Evolutionary conservation across 1,140 invertebrate species (phyloP), one percentile per base, ranked within the genome.

Genomic region (Sarcophaga bullata): DNA sequence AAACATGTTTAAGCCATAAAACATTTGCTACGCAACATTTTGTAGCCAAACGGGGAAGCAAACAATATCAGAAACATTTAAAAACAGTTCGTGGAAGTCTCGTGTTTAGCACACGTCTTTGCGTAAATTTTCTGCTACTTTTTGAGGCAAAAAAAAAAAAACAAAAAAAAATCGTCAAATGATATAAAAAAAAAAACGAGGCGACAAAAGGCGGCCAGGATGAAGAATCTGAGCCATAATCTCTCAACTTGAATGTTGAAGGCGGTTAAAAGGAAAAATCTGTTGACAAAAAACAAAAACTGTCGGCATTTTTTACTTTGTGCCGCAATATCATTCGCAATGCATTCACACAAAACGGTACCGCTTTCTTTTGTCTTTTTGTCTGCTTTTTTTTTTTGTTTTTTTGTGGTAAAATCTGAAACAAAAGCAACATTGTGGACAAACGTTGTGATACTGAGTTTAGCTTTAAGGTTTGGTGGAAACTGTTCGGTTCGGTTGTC

Each of bases 311-410:
- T n/a, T 37, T 86, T 86, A 84, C 82, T 87, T 88, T 88, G 82
- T 82, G 82, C 80, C 82, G 82, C 76, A 68, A 80, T 82, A 80
- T 82, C 82, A 89, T 89, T 89, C 86, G 87, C 85, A 87, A 89
- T 87, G 87, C 87, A 89, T 89, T 87, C 87, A 86, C 87, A 89
- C 87, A 87, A 89, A 89, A 89, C 87, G 87, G 87, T 89, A 88
- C 87, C 87, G 87, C 87, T 80, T 68, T 82, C 58, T 78, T 82
- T 82, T 82, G 46, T 54, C 46, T 78, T 37, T 25, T 76, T 50
- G 17, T 19, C 62, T 25, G 17, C 19, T 80, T 82, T 82, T 25
- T 80, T 72, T 52, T 49, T 37, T 46, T 80, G 15, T 15, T 47
- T 19, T 80, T 50, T 78, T 10, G n/a, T 17, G n/a, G n/a, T 15